phyloP scores from a whole-genome alignment of 2,797 vertebrate species.

The Dendrocincla fuliginosa region DNA sequence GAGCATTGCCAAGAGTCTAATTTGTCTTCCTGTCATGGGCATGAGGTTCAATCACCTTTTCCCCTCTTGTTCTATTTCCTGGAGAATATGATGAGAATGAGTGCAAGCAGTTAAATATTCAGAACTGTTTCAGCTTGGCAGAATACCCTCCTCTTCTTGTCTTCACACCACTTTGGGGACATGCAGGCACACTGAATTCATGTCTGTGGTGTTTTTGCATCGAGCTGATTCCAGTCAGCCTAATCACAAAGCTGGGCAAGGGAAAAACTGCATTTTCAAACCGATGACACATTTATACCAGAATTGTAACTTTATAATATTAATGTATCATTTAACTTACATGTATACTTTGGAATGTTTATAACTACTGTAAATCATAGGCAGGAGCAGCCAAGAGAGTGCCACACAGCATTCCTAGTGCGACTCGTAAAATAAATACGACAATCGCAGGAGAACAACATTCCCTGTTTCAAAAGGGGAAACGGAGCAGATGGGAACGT shows the following conservation, averaged over 20 bases:
- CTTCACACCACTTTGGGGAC: background rate
- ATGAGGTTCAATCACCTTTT: background rate
- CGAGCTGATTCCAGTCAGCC: slow-evolving; percentile 34
- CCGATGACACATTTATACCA: slow-evolving; percentile 73
- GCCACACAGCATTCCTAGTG: slow-evolving; percentile 68
- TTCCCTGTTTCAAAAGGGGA: slow-evolving; percentile 18
- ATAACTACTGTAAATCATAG: slow-evolving; percentile 77
- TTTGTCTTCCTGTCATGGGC: slow-evolving; percentile 17
- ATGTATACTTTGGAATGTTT: slow-evolving; percentile 79
- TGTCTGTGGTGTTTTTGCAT: background rate
- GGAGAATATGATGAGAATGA: slow-evolving; percentile 31
- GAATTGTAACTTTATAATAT: slow-evolving; percentile 74
- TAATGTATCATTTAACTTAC: slow-evolving; percentile 76
- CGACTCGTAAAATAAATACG: slow-evolving; percentile 76
- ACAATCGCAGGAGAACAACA: slow-evolving; percentile 60
- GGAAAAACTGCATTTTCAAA: slow-evolving; percentile 51
- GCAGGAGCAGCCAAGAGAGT: slow-evolving; percentile 56
- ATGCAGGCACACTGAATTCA: background rate
- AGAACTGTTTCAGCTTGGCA: background rate
- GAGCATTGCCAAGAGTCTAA: background rate
- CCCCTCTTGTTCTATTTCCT: background rate
- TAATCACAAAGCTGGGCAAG: slow-evolving; percentile 31
- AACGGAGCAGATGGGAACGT: background rate
- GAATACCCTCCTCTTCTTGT: background rate
- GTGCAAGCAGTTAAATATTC: background rate